Base-by-base conservation (phyloP, 2,113 vertebrate species). In the Uria lomvia region DNA sequence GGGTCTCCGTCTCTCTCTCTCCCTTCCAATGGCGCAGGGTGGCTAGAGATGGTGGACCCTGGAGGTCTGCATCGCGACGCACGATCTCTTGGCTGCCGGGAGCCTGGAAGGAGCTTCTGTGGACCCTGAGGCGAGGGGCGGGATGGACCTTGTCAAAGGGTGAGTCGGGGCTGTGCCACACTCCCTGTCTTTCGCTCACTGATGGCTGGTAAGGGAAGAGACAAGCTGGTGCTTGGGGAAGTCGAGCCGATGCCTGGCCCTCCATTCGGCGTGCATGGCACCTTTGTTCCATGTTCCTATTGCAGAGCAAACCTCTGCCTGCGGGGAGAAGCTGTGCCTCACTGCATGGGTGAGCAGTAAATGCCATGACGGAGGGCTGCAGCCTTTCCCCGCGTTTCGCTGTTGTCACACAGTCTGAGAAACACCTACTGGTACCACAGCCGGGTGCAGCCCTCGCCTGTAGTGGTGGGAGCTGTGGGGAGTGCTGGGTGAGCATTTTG, bases 311-410 rank as follows among this genome's bases (percentile, higher is more conserved):
- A 26, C 11, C 43, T 32, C 43, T 77, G 65, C 32, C 15, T 2
- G 5, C 14, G 3, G 60, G 43, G 49, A 50, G 53, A 30, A 24
- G 45, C 40, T 2, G 7, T 36, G 13, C 36, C 70, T n/a, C 5
- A 0, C 32, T 2, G 0, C 19, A 3, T 0, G 3, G 27, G 1
- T 17, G 38, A 50, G 53, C 26, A 9, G 80, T 5, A 27, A 9
- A 2, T 24, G 59, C 65, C 15, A 12, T 1, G 3, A 4, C 50
- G 20, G 16, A 34, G 67, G 8, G 10, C 34, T 5, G 40, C 45
- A 62, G 85, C 65, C 23, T 53, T n/a, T 45, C 40, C 55, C 14
- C 0, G 3, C 3, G 1, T 40, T 12, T 32, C 23, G 1, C 52
- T 4, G 2, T 27, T 38, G 49, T 26, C 9, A 2, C 40, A 6